These are phyloP conservation scores for Oreochromis spilurus DNA, from an alignment of 2,113 vertebrate species.

Conservation along the genomic window DNA sequence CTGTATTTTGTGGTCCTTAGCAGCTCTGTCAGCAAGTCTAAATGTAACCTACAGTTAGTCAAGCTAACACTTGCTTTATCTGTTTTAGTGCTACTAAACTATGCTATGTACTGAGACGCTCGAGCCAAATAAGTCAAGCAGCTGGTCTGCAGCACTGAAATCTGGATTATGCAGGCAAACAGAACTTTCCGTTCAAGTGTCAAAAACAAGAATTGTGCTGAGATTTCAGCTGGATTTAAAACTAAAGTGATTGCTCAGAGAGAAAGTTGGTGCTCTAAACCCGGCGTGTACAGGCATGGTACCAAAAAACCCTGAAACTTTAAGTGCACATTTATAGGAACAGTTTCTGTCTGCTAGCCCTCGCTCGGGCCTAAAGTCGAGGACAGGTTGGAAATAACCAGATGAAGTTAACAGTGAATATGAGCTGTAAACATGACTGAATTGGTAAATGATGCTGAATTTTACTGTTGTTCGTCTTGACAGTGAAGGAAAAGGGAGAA, in stretches of 20 bases:
- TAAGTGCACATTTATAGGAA: not conserved
- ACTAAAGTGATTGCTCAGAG: not conserved
- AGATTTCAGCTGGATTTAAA: not conserved
- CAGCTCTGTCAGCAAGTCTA: not conserved
- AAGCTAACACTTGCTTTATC: not conserved
- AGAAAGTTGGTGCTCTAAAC: not conserved
- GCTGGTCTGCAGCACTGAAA: not conserved
- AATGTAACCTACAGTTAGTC: not conserved
- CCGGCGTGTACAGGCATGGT: not conserved
- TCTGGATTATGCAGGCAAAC: not conserved
- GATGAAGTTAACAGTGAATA: not conserved
- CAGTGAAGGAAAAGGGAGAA: conserved; percentile 90
- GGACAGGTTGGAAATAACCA: not conserved
- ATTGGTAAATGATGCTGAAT: not conserved
- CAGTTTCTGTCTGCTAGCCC: accelerated
- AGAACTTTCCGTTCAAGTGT: not conserved
- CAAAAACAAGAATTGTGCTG: not conserved
- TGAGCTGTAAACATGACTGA: not conserved
- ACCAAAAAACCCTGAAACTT: accelerated
- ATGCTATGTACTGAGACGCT: not conserved
- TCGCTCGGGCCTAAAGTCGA: not conserved
- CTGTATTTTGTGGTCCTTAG: not conserved
- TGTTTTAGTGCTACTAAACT: not conserved
- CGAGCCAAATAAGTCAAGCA: not conserved
- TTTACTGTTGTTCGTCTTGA: not conserved